Conservation (phyloP, 1,140 invertebrate genomes). For the Danaus plexippus region DNA sequence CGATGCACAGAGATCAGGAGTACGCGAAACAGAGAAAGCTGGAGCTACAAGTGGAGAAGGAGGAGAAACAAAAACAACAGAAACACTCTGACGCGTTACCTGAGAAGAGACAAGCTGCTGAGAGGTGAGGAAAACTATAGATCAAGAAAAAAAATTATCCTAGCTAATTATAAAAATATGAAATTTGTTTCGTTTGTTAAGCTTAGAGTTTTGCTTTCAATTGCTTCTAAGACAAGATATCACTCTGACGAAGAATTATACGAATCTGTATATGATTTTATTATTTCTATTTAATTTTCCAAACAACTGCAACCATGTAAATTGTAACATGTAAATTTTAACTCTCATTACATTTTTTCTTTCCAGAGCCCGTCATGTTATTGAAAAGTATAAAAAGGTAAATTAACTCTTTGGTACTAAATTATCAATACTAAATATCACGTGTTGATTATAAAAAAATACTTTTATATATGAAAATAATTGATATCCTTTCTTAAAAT, state of each 20-base stretch:
- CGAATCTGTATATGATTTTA: too few relatives aligned
- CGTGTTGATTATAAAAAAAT: too few relatives aligned
- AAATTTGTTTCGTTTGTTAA: too few relatives aligned
- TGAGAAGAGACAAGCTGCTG: constrained; percentile 71
- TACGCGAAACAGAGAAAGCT: constrained; percentile 34
- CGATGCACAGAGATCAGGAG: constrained; percentile 50
- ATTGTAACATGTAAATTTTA: background rate
- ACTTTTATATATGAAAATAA: background rate
- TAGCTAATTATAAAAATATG: too few relatives aligned
- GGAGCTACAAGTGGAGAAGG: constrained; percentile 31
- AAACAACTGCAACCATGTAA: too few relatives aligned
- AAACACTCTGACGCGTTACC: constrained; percentile 17
- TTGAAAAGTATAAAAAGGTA: constrained; percentile 29
- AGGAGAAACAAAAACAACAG: constrained; percentile 25
- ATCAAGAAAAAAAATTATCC: too few relatives aligned
- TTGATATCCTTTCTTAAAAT: background rate
- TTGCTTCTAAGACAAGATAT: too few relatives aligned
- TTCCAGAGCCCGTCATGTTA: constrained; percentile 47
- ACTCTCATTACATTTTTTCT: constrained; percentile 9
- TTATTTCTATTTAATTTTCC: too few relatives aligned
- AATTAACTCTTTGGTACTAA: constrained; percentile 7
- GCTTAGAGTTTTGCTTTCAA: too few relatives aligned
- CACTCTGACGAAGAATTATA: too few relatives aligned
- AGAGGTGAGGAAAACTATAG: constrained; percentile 48
- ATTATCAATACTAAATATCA: too few relatives aligned